Base-by-base conservation (phyloP, 2,797 vertebrate genomes). In the Phrynocephalus guinanensis region DNA sequence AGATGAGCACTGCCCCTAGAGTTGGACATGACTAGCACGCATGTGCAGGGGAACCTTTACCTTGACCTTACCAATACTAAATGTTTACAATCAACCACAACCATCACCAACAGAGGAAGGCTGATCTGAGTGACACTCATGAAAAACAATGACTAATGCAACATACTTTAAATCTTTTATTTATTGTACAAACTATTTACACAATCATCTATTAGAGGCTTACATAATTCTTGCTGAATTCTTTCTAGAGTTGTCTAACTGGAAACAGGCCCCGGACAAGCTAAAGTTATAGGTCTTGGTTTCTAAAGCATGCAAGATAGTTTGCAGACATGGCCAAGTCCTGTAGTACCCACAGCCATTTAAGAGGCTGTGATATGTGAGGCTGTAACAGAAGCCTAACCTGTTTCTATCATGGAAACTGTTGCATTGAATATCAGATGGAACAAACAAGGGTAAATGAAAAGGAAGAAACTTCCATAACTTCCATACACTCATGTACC, bases 111-210 rank as follows among this genome's bases (percentile, higher is more conserved):
- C 2, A 10, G 28, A 56, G 52, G 28, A 44, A 24, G 26, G 56
- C 72, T 68, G 50, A 38, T 28, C 15, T 38, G 18, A 77, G 24
- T n/a, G n/a, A 16, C 38, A 30, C 22, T 26, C 8, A 66, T 66
- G 60, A 60, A 24, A 85, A 81, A 80, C 6, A 78, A 30, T 7
- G 56, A 75, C 3, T 75, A 52, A 76, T 6, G 80, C 38, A 93
- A 66, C 2, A 73, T 83, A 93, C 95, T 93, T 96, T 93, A 92
- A 95, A 95, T 94, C 93, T 94, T 88, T 96, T 95, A 96, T 96
- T 97, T 94, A 96, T 95, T 96, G 90, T 96, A 97, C 96, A 97
- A 96, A 97, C 95, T 96, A 97, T 97, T 97, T 97, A 97, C 96
- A 97, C 90, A 95, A 91, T 93, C 87, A 90, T 88, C 88, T 95